Percentiles rank a stretch among this genome's conserved stretches.
Evolutionary conservation across 2,888 invertebrate genomes (phyloP).

Genomic region (Odiellus spinosus): DNA sequence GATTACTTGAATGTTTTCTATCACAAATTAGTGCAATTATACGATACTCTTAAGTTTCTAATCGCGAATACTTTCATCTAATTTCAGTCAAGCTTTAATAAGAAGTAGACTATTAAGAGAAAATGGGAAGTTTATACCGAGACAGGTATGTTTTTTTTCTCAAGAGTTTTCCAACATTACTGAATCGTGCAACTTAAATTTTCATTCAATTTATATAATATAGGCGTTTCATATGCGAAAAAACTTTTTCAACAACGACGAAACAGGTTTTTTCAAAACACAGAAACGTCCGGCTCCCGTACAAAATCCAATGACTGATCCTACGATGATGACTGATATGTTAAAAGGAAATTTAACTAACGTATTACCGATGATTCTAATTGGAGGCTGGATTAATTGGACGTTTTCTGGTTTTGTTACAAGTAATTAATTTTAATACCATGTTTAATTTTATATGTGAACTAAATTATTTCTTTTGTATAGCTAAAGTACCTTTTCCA

Average conservation of each 20-base stretch:
- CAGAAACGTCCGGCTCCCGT: slow-evolving; percentile 63
- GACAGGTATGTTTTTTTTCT: slow-evolving; percentile 38
- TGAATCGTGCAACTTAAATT: no score
- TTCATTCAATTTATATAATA: no score
- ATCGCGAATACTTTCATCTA: slow-evolving; percentile 5
- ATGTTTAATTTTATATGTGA: neutral
- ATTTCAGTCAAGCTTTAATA: slow-evolving; percentile 72
- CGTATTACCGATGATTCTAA: slow-evolving; percentile 95
- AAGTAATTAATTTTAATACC: slow-evolving; percentile 39
- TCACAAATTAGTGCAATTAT: no score
- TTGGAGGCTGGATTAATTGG: slow-evolving; percentile 99
- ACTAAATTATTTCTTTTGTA: slow-evolving; percentile 15
- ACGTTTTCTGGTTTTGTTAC: slow-evolving; percentile 99
- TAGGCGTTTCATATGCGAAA: slow-evolving; percentile 72
- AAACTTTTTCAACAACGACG: slow-evolving; percentile 89
- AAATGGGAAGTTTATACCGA: slow-evolving; percentile 91
- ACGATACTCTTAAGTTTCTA: no score
- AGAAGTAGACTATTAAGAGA: slow-evolving; percentile 79
- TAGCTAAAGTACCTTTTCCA: slow-evolving; percentile 96
- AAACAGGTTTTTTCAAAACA: slow-evolving; percentile 83
- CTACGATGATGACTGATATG: slow-evolving; percentile 96
- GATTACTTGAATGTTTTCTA: no score
- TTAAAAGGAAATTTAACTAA: slow-evolving; percentile 96
- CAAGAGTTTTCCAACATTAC: no score
- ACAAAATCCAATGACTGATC: slow-evolving; percentile 87